phyloP scores from a whole-genome alignment of 30 jellyfish, hydroid and myxozoan species.

The Cassiopea andromeda region DNA sequence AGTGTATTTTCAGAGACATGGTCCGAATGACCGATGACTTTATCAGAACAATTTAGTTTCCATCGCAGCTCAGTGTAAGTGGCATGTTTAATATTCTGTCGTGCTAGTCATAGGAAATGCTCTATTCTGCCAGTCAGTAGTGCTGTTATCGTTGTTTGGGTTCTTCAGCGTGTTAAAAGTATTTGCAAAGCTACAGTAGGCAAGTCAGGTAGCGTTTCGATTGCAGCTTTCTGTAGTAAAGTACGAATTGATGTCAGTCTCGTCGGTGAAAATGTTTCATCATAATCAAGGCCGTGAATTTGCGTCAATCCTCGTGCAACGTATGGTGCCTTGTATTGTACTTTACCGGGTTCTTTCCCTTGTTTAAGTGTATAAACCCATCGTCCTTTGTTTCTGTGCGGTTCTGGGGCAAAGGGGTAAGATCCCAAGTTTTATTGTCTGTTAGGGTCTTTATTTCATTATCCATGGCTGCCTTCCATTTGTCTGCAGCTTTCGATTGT shows the following conservation, averaged over 20 bases:
- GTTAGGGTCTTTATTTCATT: slow-evolving; percentile 25
- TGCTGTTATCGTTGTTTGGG: too few species aligned
- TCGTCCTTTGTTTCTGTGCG: slow-evolving; percentile 27
- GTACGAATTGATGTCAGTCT: slow-evolving; percentile 44
- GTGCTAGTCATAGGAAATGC: too few species aligned
- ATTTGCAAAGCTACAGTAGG: too few species aligned
- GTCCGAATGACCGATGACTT: too few species aligned
- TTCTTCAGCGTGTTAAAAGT: too few species aligned
- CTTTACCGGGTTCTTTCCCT: slow-evolving; percentile 17
- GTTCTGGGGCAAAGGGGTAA: slow-evolving; percentile 15
- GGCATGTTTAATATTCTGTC: too few species aligned
- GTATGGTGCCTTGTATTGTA: slow-evolving; percentile 35
- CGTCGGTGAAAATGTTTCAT: slow-evolving; percentile 50
- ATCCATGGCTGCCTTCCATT: slow-evolving; percentile 61
- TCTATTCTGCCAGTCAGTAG: too few species aligned
- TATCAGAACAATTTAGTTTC: too few species aligned
- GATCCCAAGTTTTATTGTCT: slow-evolving; percentile 34
- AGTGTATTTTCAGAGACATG: too few species aligned
- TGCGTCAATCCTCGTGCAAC: slow-evolving; percentile 30
- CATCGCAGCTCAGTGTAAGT: too few species aligned
- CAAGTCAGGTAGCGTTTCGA: neutral
- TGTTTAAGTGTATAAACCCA: slow-evolving; percentile 49
- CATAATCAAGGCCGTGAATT: slow-evolving; percentile 37
- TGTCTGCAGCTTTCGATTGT: slow-evolving; percentile 27
- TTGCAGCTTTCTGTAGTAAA: slow-evolving; percentile 38